Evolutionary conservation across 2,113 vertebrate species (phyloP).

Genomic region (Lasiurus cinereus): DNA sequence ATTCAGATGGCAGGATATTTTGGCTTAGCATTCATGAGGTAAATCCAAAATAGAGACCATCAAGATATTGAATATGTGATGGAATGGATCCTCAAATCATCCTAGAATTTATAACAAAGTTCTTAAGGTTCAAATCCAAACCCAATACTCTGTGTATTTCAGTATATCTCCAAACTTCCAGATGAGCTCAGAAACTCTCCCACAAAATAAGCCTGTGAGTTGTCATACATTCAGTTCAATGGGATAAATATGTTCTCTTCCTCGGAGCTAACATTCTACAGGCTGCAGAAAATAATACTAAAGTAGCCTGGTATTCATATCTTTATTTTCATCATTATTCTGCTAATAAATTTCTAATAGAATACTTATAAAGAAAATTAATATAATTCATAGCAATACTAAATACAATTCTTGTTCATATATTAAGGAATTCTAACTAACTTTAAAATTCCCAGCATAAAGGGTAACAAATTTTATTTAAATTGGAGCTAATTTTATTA

Average conservation of each 20-base stretch:
- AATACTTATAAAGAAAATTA: neutral
- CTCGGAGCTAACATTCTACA: neutral
- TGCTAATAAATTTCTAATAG: neutral
- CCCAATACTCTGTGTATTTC: neutral
- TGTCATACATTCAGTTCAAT: neutral
- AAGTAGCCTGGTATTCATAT: neutral
- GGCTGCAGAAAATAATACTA: neutral
- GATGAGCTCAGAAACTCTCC: neutral
- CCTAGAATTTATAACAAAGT: neutral
- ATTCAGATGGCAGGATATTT: neutral
- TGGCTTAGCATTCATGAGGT: neutral
- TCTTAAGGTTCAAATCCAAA: neutral
- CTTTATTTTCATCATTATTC: slow-evolving; percentile 3
- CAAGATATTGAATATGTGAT: neutral
- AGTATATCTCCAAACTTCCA: neutral
- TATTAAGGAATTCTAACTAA: neutral
- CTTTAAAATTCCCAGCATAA: slow-evolving; percentile 37
- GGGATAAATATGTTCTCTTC: neutral
- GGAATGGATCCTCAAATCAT: neutral
- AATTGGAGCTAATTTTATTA: slow-evolving; percentile 45
- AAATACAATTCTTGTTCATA: neutral
- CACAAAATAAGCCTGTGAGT: neutral
- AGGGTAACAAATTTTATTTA: slow-evolving; percentile 46
- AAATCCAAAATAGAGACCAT: neutral
- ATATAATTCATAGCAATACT: neutral